These are phyloP conservation scores for Melanotus villosus DNA, from an alignment of 2,888 invertebrate genomes.

Conservation along the genomic window DNA sequence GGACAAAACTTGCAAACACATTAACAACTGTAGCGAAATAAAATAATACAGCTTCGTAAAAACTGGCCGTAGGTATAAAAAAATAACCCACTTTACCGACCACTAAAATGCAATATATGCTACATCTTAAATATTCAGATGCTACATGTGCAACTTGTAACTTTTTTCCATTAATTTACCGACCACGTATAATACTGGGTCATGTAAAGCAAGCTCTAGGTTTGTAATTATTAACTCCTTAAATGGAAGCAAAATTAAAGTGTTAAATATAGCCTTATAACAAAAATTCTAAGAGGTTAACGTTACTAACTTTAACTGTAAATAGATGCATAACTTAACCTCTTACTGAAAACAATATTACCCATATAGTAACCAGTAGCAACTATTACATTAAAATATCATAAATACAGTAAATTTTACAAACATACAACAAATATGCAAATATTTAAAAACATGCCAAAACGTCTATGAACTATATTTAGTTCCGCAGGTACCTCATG, in stretches of 20 bases:
- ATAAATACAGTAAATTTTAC: neutral
- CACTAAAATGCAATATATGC: neutral
- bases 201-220: neutral
- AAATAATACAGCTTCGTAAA: too few species aligned
- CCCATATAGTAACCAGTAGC: neutral
- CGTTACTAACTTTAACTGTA: neutral
- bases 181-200: neutral
- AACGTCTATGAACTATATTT: neutral
- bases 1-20: neutral
- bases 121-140: neutral
- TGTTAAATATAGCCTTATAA: neutral
- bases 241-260: neutral
- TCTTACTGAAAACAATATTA: neutral
- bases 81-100: slow-evolving; percentile 1
- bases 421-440: neutral
- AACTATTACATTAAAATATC: neutral
- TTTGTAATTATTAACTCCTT: neutral
- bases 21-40: too few species aligned
- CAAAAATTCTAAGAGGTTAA: neutral
- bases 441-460: neutral
- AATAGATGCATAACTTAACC: neutral
- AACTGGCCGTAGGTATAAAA: slow-evolving; percentile 6
- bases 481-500: slow-evolving; percentile 8
- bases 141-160: neutral
- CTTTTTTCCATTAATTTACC: neutral